Evolutionary conservation across 2,888 invertebrate genomes (phyloP).

Genomic region (Barypeithes pellucidus): DNA sequence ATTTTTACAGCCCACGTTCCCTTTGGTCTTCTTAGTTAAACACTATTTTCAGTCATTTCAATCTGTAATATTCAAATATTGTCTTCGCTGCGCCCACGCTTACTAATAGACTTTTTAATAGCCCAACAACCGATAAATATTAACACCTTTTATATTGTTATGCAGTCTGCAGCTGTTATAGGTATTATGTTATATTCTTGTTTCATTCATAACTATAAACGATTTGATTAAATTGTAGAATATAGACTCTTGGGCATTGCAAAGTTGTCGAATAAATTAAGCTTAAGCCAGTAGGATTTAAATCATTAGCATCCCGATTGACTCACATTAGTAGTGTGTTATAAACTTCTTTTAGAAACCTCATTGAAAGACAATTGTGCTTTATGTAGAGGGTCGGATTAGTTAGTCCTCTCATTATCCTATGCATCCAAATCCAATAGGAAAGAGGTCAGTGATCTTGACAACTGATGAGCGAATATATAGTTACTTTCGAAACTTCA

Average conservation of each 20-base stretch:
- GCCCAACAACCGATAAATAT: constrained; percentile 31
- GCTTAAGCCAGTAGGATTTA: too few species aligned
- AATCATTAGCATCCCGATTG: too few species aligned
- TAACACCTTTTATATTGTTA: constrained; percentile 35
- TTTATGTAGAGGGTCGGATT: too few species aligned
- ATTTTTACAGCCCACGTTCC: constrained; percentile 39
- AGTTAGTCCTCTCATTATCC: too few species aligned
- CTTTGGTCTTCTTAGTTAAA: constrained; percentile 31
- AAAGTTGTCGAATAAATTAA: too few species aligned
- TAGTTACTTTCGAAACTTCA: too few species aligned
- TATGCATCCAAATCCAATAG: too few species aligned
- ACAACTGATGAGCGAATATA: too few species aligned
- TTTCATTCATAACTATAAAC: constrained; percentile 21
- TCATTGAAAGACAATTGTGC: background rate
- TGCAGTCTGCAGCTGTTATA: constrained; percentile 23
- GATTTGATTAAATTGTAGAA: background rate
- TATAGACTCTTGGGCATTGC: background rate
- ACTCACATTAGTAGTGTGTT: too few species aligned
- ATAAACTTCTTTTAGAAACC: background rate
- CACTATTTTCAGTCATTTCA: constrained; percentile 37
- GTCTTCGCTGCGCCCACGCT: constrained; percentile 35
- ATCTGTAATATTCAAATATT: constrained; percentile 39
- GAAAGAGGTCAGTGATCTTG: too few species aligned
- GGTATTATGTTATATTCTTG: constrained; percentile 3
- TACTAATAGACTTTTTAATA: constrained; percentile 28